Evolutionary conservation across 2,888 invertebrate species (phyloP).

Genomic region (Alentia gelatinosa): DNA sequence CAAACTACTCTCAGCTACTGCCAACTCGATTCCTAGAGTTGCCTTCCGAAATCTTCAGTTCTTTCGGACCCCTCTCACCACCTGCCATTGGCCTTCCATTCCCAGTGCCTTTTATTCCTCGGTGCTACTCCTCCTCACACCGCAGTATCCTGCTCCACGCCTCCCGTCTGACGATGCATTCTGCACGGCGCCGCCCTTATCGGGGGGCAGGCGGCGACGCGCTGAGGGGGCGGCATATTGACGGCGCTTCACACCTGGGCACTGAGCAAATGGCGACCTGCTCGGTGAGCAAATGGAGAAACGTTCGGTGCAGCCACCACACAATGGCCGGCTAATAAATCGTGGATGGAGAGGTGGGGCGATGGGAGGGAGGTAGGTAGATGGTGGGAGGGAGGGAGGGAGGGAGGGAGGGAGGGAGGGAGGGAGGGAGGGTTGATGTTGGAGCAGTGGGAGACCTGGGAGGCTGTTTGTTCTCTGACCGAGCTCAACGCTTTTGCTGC

Average conservation of each 20-base stretch:
- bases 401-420: neutral
- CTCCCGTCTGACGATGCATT: neutral
- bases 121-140: neutral
- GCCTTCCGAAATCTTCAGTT: too few species aligned
- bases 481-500: neutral
- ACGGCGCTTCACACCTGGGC: neutral
- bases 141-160: neutral
- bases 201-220: neutral
- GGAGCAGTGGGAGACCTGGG: too few species aligned
- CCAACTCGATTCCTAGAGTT: too few species aligned
- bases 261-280: slow-evolving; percentile 8
- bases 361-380: neutral
- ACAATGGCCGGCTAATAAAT: slow-evolving; percentile 14
- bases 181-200: neutral
- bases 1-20: too few species aligned
- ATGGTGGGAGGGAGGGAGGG: neutral
- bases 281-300: slow-evolving; percentile 20
- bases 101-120: neutral
- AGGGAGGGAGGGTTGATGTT: too few species aligned
- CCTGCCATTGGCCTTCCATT: neutral
- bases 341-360: neutral
- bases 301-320: neutral
- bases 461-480: neutral
- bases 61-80: too few species aligned
- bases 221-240: neutral